Evolutionary conservation across 2,113 vertebrate genomes (phyloP), one percentile per base, ranked within the genome.

Genomic region (Machaerirhynchus nigripectus): DNA sequence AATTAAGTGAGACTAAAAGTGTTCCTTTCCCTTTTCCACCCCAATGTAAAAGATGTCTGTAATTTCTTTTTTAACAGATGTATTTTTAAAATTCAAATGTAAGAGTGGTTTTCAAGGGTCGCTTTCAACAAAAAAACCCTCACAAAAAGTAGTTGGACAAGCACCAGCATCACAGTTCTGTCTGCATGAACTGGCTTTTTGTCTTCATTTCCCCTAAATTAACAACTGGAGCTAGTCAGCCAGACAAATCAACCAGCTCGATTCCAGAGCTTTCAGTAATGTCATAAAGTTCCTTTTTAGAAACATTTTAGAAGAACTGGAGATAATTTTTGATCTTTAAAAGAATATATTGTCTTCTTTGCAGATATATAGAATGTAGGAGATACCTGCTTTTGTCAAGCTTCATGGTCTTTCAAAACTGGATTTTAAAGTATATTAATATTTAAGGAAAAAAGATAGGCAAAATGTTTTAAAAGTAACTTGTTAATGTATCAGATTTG

Each of bases 71-170:
- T 68, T 61, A 88, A 87, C 84, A 88, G 80, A 87, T 93, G 57
- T 86, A 90, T 94, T 95, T 96, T 96, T 94, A 92, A 96, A 96
- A 92, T 94, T 92, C 57, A 92, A 57, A 68, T 95, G n/a, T 91
- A 91, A 87, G 84, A 80, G 50, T 70, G 49, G 57, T 75, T 95
- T 95, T 91, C 42, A 93, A 63, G 71, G 87, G 81, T 95, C 47
- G 12, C 52, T 97, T 94, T 73, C 68, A 93, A 89, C 83, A 87
- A 79, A 91, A 94, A 81, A 35, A 27, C 4, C 3, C 35, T 65
- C 71, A 68, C 65, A 65, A 63, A 76, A 95, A 93, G 64, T 59
- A 83, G 63, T 95, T 95, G 95, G 94, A 92, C 47, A 31, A 59
- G 56, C 49, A 95, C 90, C 96, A 97, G 77, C 76, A 89, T 85